phyloP scores from a whole-genome alignment of 2,113 vertebrate species.

The Podocnemis expansa region DNA sequence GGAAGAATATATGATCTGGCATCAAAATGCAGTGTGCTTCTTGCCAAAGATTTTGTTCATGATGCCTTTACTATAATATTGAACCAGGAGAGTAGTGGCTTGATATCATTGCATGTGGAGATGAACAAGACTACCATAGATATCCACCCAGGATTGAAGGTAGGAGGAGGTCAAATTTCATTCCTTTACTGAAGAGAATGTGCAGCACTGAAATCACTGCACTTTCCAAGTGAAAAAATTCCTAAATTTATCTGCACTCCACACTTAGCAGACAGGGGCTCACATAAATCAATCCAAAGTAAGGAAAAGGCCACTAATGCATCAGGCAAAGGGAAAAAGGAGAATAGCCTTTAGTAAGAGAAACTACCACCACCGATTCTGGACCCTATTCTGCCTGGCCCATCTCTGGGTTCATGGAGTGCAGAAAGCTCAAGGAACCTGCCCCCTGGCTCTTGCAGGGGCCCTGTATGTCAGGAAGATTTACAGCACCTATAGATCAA shows the following conservation, averaged over 20 bases:
- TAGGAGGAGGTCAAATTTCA: conserved; percentile 26
- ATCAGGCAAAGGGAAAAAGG: not conserved
- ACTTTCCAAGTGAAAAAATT: not conserved
- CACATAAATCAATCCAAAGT: not conserved
- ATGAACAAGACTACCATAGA: conserved; percentile 71
- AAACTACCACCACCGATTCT: not conserved
- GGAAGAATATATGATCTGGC: conserved; percentile 80
- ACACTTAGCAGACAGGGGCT: not conserved
- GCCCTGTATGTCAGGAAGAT: not conserved
- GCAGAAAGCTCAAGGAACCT: not conserved
- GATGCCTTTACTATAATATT: conserved; percentile 77
- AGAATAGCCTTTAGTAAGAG: not conserved
- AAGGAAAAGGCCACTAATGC: not conserved
- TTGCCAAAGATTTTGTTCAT: conserved; percentile 78
- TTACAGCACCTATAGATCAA: not conserved
- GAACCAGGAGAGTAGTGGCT: conserved; percentile 27
- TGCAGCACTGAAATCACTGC: not conserved
- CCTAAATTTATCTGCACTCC: not conserved
- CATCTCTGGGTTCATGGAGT: not conserved
- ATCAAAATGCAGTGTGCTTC: conserved; percentile 75
- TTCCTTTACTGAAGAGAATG: not conserved
- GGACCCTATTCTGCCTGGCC: not conserved
- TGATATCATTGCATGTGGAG: conserved; percentile 69
- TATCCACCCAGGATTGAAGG: conserved; percentile 80
- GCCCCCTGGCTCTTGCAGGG: not conserved